These are phyloP conservation scores for Lethrus apterus DNA, from an alignment of 1,140 invertebrate genomes.

Conservation along the genomic window DNA sequence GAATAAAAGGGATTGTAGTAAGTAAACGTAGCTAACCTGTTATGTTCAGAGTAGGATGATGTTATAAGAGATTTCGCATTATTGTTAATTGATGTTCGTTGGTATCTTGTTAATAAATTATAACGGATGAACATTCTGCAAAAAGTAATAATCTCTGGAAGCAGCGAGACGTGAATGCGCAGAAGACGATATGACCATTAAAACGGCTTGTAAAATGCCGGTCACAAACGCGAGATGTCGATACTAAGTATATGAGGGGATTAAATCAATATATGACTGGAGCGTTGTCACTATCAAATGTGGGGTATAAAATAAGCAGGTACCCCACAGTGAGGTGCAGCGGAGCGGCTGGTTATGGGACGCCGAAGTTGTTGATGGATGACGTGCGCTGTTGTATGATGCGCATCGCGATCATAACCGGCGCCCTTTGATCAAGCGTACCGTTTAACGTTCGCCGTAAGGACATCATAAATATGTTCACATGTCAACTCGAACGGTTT, in stretches of 20 bases:
- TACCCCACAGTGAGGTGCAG: constrained; percentile 15
- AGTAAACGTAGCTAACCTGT: neutral
- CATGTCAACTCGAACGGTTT: constrained; percentile 15
- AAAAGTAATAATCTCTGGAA: neutral
- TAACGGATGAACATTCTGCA: neutral
- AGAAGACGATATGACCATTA: constrained; percentile 6
- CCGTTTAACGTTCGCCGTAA: constrained; percentile 18
- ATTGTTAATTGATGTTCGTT: neutral
- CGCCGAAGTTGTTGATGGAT: constrained; percentile 15
- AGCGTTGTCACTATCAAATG: constrained; percentile 19
- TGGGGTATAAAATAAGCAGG: constrained; percentile 17
- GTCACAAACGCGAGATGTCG: constrained; percentile 1
- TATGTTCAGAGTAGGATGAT: too few species aligned
- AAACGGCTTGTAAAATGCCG: neutral
- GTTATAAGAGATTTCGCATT: constrained; percentile 1
- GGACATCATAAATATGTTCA: constrained; percentile 20
- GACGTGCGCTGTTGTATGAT: constrained; percentile 14
- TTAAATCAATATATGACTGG: constrained; percentile 21
- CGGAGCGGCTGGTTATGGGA: constrained; percentile 14
- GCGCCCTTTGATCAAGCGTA: constrained; percentile 20
- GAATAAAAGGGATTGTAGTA: neutral
- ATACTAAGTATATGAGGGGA: constrained; percentile 19
- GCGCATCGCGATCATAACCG: constrained; percentile 10
- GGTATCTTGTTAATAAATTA: neutral
- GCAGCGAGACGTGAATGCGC: neutral